Evolutionary conservation across 2,888 invertebrate genomes (phyloP).

Genomic region (Chaitophorus viminalis): DNA sequence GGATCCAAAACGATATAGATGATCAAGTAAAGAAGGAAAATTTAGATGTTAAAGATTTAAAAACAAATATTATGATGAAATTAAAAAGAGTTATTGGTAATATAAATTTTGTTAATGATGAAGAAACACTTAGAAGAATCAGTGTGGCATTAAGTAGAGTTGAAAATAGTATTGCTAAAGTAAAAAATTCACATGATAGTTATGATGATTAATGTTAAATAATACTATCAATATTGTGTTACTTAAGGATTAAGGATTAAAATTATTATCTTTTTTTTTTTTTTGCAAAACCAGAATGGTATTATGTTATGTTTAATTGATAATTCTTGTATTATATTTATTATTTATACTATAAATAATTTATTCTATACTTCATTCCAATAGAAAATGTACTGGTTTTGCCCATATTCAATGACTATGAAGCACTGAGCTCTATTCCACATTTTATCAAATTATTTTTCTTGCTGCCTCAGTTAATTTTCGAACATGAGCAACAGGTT

Average conservation of each 20-base stretch:
- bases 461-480: too few species aligned
- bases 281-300: not conserved
- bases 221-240: too few species aligned
- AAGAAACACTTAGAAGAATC: conserved; percentile 42
- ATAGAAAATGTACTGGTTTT: too few species aligned
- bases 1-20: conserved; percentile 3
- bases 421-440: too few species aligned
- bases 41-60: conserved; percentile 25
- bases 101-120: conserved; percentile 47
- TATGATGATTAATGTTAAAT: conserved; percentile 17
- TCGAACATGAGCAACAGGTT: too few species aligned
- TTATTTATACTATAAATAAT: not conserved
- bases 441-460: too few species aligned
- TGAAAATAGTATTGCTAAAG: conserved; percentile 36
- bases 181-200: not conserved
- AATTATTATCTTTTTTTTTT: not conserved
- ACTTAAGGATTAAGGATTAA: not conserved
- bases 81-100: conserved; percentile 27
- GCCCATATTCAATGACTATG: too few species aligned
- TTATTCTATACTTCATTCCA: not conserved
- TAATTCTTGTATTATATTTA: not conserved
- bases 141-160: conserved; percentile 24
- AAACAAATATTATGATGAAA: conserved; percentile 33
- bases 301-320: not conserved
- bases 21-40: not conserved